Base-by-base conservation (phyloP, 2,113 vertebrate genomes). In the Patagioenas fasciata region DNA sequence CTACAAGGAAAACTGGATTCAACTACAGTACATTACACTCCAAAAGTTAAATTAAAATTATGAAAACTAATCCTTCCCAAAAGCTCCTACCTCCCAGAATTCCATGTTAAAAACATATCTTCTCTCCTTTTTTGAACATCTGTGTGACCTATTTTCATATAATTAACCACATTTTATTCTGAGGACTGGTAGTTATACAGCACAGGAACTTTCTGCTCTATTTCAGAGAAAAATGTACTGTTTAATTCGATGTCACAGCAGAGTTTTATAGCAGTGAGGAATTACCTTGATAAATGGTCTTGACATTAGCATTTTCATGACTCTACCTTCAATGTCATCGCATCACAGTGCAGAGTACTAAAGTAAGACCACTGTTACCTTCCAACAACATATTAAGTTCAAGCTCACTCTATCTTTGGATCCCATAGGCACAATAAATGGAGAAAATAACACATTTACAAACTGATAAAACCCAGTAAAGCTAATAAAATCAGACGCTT, bases 371-470 rank as follows among this genome's bases (percentile, higher is more conserved):
- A 77, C 69, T 69, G 58, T 87, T 97, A 95, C 91, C 78, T 97
- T 95, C 97, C 95, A 95, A 97, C 96, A 98, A 97, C 97, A 95
- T 97, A 98, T 98, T 98, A 98, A 97, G 96, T 96, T 97, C 97
- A 97, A 97, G 89, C 95, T 98, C 93, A 97, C 96, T 98, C 95
- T 97, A 96, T 98, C 97, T 98, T 95, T 91, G 74, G 91, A 96
- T 98, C 97, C 97, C 98, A 98, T 95, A 98, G 98, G 97, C 97
- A 95, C 98, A 98, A 98, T 98, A 98, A 98, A 97, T 97, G 97
- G 96, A 97, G 97, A 98, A 98, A 98, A 98, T 98, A 98, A 98
- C 97, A 97, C 97, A 98, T 98, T 98, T 98, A 98, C 97, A 98
- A 98, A 98, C 98, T 97, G 97, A 98, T 98, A 98, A 98, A 98